phyloP scores from a whole-genome alignment of 2,113 vertebrate genomes.

The Channa argus region DNA sequence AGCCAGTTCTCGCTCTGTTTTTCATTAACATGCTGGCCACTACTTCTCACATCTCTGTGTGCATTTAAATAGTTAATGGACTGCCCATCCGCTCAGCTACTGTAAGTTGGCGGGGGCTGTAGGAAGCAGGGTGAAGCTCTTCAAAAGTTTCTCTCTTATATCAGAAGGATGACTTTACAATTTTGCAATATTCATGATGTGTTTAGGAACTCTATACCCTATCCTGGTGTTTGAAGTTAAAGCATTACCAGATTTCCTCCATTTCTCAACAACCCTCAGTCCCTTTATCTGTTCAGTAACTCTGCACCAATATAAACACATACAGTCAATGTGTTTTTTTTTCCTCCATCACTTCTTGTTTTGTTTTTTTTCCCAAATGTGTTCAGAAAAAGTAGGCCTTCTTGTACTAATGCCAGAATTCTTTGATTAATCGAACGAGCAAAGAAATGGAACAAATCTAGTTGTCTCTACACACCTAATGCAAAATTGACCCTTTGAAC shows the following conservation, averaged over 20 bases:
- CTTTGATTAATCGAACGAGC: background rate
- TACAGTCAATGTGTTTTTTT: slow-evolving; percentile 20
- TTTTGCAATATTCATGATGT: slow-evolving; percentile 82
- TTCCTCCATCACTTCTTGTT: slow-evolving; percentile 18
- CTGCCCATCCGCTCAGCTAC: slow-evolving; percentile 74
- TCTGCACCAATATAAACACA: slow-evolving; percentile 57
- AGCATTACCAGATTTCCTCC: slow-evolving; percentile 64
- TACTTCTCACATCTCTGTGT: slow-evolving; percentile 76
- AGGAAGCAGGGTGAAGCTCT: slow-evolving; percentile 49
- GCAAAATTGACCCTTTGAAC: background rate
- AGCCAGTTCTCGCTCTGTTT: slow-evolving; percentile 67
- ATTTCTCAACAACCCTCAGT: slow-evolving; percentile 46
- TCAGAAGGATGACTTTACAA: slow-evolving; percentile 80
- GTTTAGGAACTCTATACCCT: slow-evolving; percentile 78
- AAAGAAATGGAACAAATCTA: slow-evolving; percentile 12
- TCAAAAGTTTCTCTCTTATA: slow-evolving; percentile 79
- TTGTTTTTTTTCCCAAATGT: slow-evolving; percentile 23
- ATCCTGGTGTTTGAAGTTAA: slow-evolving; percentile 77
- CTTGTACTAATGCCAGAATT: slow-evolving; percentile 10
- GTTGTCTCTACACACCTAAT: background rate
- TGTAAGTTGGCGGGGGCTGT: slow-evolving; percentile 56
- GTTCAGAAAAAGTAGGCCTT: background rate
- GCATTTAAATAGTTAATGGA: slow-evolving; percentile 85
- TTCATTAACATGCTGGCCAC: slow-evolving; percentile 82
- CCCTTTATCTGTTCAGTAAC: slow-evolving; percentile 61